Evolutionary conservation across 2,113 vertebrate genomes (phyloP).

Genomic region (Ptyas mucosa): DNA sequence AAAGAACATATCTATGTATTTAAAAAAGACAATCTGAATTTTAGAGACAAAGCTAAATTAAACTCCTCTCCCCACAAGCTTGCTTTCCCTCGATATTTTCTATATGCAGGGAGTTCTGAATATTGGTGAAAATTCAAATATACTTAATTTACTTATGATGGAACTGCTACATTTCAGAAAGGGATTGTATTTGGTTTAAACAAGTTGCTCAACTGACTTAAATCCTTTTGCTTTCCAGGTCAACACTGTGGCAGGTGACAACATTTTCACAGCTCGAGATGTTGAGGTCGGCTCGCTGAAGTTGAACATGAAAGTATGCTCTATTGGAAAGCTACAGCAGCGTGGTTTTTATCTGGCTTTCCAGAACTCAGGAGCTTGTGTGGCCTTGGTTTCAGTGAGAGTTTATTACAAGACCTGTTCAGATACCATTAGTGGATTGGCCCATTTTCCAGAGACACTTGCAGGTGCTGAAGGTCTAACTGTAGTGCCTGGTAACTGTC

Average conservation of each 20-base stretch:
- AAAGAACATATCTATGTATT: background rate
- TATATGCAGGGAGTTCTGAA: background rate
- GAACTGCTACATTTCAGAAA: background rate
- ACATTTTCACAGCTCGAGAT: slow-evolving; percentile 72
- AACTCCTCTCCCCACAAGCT: background rate
- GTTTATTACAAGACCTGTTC: slow-evolving; percentile 77
- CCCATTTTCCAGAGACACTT: slow-evolving; percentile 66
- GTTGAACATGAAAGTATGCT: slow-evolving; percentile 69
- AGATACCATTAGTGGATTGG: slow-evolving; percentile 53
- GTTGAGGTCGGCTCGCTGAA: slow-evolving; percentile 59
- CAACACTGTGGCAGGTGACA: slow-evolving; percentile 74
- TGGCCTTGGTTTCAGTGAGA: slow-evolving; percentile 72
- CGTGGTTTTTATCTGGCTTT: slow-evolving; percentile 77
- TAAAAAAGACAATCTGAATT: background rate
- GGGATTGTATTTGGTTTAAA: background rate
- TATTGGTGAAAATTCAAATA: background rate
- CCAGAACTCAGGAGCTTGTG: slow-evolving; percentile 74
- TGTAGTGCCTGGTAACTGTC: slow-evolving; percentile 64
- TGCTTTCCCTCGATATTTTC: background rate
- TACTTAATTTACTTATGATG: background rate
- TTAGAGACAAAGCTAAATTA: background rate
- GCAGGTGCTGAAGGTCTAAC: slow-evolving; percentile 59
- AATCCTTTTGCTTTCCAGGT: slow-evolving; percentile 49
- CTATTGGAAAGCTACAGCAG: slow-evolving; percentile 65
- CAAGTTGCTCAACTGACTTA: background rate